Evolutionary conservation across 2,888 invertebrate genomes (phyloP).

Genomic region (Tipula lateralis): DNA sequence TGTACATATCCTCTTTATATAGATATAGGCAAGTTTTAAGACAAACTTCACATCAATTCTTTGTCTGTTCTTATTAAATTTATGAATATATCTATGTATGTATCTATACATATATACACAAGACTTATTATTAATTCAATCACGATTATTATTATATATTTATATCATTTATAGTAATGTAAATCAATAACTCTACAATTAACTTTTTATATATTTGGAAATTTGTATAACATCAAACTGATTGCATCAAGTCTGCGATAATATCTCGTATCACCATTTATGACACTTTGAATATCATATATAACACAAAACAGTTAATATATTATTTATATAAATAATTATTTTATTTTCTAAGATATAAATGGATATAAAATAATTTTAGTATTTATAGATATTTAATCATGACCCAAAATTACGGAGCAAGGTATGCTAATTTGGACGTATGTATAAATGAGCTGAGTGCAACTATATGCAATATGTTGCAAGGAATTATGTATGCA

Average conservation of each 20-base stretch:
- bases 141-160: neutral
- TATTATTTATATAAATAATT: neutral
- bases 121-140: slow-evolving; percentile 13
- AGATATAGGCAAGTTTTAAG: neutral
- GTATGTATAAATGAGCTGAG: no score
- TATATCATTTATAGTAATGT: neutral
- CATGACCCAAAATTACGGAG: neutral
- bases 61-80: neutral
- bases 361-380: neutral
- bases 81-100: no score
- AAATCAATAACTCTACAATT: neutral
- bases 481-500: no score
- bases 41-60: neutral
- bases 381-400: neutral
- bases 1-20: neutral
- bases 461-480: no score
- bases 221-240: slow-evolving; percentile 15
- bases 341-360: neutral
- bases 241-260: neutral
- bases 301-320: neutral
- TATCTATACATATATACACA: neutral
- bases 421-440: neutral
- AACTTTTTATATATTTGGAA: neutral
- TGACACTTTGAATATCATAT: slow-evolving; percentile 19
- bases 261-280: slow-evolving; percentile 29